Conservation (phyloP, 2,797 vertebrate species). For the Pogonophryne albipinna region DNA sequence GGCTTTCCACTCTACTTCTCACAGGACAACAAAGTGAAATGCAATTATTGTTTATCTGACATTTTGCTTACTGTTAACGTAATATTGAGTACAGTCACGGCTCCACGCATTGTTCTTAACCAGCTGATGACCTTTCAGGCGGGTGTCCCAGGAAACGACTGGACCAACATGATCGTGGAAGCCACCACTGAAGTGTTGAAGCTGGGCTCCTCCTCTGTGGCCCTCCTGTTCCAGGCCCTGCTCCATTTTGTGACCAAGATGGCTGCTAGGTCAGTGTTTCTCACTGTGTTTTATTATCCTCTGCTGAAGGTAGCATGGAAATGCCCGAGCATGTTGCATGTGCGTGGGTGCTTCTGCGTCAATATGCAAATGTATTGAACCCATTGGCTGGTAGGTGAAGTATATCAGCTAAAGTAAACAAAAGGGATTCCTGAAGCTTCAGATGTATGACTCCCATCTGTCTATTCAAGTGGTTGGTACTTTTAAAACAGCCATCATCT, state of each 20-base stretch:
- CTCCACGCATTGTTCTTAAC: neutral
- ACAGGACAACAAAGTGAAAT: constrained; percentile 4
- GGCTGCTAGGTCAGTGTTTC: constrained; percentile 86
- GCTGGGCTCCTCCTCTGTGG: constrained; percentile 88
- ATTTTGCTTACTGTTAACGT: neutral
- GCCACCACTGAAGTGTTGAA: constrained; percentile 94
- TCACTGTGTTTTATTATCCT: neutral
- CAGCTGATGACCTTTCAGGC: constrained; percentile 78
- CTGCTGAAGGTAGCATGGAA: constrained; percentile 2
- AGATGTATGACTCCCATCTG: constrained; percentile 26
- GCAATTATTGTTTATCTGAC: neutral
- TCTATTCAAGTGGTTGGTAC: constrained; percentile 21
- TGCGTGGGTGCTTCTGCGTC: neutral
- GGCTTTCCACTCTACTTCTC: constrained; percentile 13
- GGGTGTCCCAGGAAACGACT: constrained; percentile 86
- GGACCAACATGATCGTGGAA: constrained; percentile 91
- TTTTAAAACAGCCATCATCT: constrained; percentile 7
- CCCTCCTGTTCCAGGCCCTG: constrained; percentile 91
- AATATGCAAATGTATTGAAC: neutral
- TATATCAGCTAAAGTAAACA: constrained; percentile 4
- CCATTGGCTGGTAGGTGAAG: neutral
- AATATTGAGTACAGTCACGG: neutral
- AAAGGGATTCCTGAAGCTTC: constrained; percentile 12
- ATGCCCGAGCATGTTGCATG: neutral
- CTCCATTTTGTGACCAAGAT: constrained; percentile 91